Base-by-base conservation (phyloP, 2,888 invertebrate genomes). In the Acanthosoma haemorrhoidale region DNA sequence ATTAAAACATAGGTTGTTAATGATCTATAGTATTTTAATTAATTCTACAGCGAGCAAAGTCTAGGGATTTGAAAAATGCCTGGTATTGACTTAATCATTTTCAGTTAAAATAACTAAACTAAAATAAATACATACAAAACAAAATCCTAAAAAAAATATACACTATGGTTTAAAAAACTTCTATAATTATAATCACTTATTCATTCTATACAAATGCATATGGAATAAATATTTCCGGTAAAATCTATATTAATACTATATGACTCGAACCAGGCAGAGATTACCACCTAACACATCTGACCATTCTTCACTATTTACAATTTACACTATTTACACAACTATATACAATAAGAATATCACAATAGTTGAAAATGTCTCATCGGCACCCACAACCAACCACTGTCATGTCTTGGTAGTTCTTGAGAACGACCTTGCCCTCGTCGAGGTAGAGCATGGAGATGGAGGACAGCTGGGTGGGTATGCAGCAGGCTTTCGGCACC, bases 351-450 rank as follows among this genome's bases (percentile, higher is more conserved):
- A 43, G 16, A 57, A 57, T 67, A 57, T 67, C 41, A 67, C 67
- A 67, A 67, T 61, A 41, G n/a, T n/a, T n/a, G 11, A 5, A 11
- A 38, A 3, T 6, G 34, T 29, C 15, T 68, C 68, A 73, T 61
- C 96, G 92, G 84, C 99, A 99, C 71, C 99, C 98, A 82, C 99
- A 99, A 71, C 95, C 95, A 77, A 92, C 89, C 75, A 98, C 98
- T 77, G 94, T 90, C 99, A 99, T 99, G 81, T 98, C 96, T 83
- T 95, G 92, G 84, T 99, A 99, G 84, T 94, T 96, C 84, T 98
- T 98, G 78, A 99, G 87, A 80, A 96, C 94, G 78, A 97, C 95
- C 82, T 93, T 94, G 80, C 91, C 91, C 82, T 93, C 91, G 83
- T 98, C 96, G 80, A 94, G 86, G 83, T 97, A 99, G 76, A 99